These are phyloP conservation scores for Apodemia duryi DNA, from an alignment of 2,888 invertebrate genomes.

Conservation along the genomic window DNA sequence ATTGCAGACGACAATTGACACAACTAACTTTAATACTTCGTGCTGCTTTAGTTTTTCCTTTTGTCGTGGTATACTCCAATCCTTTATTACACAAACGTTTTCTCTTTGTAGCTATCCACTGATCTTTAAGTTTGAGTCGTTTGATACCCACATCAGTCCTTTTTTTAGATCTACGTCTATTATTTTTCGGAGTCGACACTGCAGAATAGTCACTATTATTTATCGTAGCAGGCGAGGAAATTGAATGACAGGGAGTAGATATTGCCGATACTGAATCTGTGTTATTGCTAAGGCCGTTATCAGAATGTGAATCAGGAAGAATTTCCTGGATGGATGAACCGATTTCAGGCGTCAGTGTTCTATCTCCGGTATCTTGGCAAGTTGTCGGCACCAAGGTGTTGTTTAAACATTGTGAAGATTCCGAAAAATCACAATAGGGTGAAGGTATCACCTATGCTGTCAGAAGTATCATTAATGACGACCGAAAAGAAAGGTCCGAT, in stretches of 20 bases:
- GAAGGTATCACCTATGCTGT: background rate
- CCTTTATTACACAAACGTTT: no score
- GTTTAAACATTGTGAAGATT: conserved; percentile 1
- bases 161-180: background rate
- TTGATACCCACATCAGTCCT: no score
- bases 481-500: conserved; percentile 4
- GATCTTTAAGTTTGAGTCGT: no score
- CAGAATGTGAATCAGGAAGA: background rate
- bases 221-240: conserved; percentile 1
- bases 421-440: conserved; percentile 10
- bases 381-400: conserved; percentile 4
- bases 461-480: conserved; percentile 6
- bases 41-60: no score
- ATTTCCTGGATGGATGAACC: background rate
- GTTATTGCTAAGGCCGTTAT: background rate
- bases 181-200: conserved; percentile 4
- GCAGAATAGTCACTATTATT: conserved; percentile 10
- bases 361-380: conserved; percentile 7
- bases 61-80: no score
- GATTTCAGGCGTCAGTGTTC: background rate
- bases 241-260: conserved; percentile 12
- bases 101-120: no score
- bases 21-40: no score
- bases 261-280: conserved; percentile 13
- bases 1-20: no score